Percentiles rank a stretch among this genome's conserved stretches.
These are phyloP conservation scores for Notarius quadriscutis DNA, from an alignment of 2,113 vertebrate genomes.

Conservation along the genomic window DNA sequence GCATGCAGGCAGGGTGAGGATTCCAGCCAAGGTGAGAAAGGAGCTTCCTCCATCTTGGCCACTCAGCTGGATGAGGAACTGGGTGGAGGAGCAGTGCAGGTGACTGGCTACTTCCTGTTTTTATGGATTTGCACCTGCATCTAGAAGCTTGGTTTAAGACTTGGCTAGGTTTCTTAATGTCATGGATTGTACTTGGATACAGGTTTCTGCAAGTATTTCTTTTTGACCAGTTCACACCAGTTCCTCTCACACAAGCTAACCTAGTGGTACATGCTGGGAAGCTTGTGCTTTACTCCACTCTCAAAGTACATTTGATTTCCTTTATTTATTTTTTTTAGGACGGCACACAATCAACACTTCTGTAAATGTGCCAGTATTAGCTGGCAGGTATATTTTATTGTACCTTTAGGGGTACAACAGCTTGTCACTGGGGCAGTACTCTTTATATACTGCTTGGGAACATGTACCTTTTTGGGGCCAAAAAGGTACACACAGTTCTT, in stretches of 20 bases:
- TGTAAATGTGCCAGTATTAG: too few relatives aligned
- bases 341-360: too few relatives aligned
- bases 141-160: background rate
- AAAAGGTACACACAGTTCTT: too few relatives aligned
- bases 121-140: background rate
- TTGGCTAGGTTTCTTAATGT: background rate
- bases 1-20: constrained; percentile 82
- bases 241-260: background rate
- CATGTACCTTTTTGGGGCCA: too few relatives aligned
- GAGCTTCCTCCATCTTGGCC: constrained; percentile 77
- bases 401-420: too few relatives aligned
- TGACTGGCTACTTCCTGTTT: constrained; percentile 51
- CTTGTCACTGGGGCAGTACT: too few relatives aligned
- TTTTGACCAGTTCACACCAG: background rate
- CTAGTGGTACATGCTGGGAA: background rate
- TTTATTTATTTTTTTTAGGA: background rate
- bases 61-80: constrained; percentile 82
- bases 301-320: too few relatives aligned
- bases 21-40: constrained; percentile 83
- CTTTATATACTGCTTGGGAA: too few relatives aligned
- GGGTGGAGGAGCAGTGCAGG: constrained; percentile 84
- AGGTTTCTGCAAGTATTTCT: background rate
- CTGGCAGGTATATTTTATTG: too few relatives aligned
- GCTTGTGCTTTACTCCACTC: background rate
- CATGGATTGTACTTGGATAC: background rate